These are phyloP conservation scores for Megalonaias nervosa DNA, from an alignment of 1,140 invertebrate species.

Conservation along the genomic window DNA sequence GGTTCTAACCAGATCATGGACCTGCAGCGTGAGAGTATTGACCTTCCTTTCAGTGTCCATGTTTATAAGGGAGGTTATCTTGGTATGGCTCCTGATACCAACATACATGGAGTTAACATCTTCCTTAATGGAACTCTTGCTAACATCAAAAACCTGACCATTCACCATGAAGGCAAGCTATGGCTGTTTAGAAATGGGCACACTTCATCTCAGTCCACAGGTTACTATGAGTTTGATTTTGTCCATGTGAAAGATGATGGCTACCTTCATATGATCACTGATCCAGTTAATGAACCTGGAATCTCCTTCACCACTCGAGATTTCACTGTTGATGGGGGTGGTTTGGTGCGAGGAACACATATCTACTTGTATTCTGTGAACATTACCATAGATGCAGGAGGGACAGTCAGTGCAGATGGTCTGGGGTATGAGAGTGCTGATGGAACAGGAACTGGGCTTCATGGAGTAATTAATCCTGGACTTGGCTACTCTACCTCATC, in stretches of 20 bases:
- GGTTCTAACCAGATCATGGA: constrained; percentile 54
- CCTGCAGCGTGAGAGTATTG: constrained; percentile 46
- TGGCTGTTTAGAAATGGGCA: constrained; percentile 50
- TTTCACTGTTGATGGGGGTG: constrained; percentile 56
- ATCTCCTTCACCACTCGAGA: constrained; percentile 47
- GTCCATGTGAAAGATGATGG: constrained; percentile 58
- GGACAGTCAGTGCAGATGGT: constrained; percentile 50
- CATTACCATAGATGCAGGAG: constrained; percentile 56
- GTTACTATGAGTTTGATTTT: constrained; percentile 48
- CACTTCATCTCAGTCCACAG: constrained; percentile 36
- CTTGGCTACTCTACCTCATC: constrained; percentile 34
- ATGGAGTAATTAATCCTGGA: constrained; percentile 57
- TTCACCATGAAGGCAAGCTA: constrained; percentile 53
- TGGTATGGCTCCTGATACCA: constrained; percentile 54
- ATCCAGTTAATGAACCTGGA: constrained; percentile 47
- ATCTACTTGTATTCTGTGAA: constrained; percentile 50
- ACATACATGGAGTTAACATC: constrained; percentile 53
- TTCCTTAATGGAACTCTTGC: constrained; percentile 59
- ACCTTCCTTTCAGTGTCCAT: constrained; percentile 59
- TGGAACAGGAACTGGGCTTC: constrained; percentile 33
- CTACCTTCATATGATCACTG: constrained; percentile 56
- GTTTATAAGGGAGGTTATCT: constrained; percentile 55
- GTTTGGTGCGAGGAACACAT: constrained; percentile 52
- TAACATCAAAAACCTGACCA: constrained; percentile 54
- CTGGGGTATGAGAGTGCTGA: constrained; percentile 53